These are phyloP conservation scores for Furnarius figulus DNA, from an alignment of 2,113 vertebrate genomes.

Conservation along the genomic window DNA sequence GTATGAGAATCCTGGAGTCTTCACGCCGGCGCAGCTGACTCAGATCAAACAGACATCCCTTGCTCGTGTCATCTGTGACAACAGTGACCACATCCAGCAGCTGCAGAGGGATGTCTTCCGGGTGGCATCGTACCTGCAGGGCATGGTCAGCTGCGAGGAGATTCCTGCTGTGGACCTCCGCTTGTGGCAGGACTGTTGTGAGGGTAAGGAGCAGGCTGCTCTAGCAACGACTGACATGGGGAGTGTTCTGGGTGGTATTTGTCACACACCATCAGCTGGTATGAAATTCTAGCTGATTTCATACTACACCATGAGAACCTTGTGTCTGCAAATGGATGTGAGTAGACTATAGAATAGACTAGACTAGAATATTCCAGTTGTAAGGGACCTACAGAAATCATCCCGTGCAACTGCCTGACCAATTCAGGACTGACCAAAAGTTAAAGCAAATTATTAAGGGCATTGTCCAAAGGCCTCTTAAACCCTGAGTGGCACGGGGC, in stretches of 20 bases:
- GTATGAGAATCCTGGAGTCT: slow-evolving; percentile 73
- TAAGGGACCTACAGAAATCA: neutral
- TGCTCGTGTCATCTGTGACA: slow-evolving; percentile 75
- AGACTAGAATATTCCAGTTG: neutral
- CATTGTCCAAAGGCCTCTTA: neutral
- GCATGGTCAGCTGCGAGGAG: slow-evolving; percentile 65
- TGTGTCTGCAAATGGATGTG: neutral
- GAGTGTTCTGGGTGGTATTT: neutral
- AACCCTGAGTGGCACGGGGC: neutral
- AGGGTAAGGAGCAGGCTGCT: slow-evolving; percentile 48
- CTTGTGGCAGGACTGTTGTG: slow-evolving; percentile 76
- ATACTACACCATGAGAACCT: neutral
- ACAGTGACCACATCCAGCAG: slow-evolving; percentile 71
- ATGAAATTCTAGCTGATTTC: neutral
- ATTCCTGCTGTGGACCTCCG: slow-evolving; percentile 62
- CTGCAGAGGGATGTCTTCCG: slow-evolving; percentile 71
- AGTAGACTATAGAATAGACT: neutral
- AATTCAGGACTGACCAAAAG: neutral
- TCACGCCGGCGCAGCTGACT: slow-evolving; percentile 61
- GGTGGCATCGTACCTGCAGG: slow-evolving; percentile 67
- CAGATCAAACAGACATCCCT: slow-evolving; percentile 72
- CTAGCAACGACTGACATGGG: fast-evolving
- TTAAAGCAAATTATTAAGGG: neutral
- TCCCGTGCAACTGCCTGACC: neutral
- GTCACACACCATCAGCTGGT: neutral